These are phyloP conservation scores for Drosophila orena DNA, from an alignment of 1,140 invertebrate species.

Conservation along the genomic window DNA sequence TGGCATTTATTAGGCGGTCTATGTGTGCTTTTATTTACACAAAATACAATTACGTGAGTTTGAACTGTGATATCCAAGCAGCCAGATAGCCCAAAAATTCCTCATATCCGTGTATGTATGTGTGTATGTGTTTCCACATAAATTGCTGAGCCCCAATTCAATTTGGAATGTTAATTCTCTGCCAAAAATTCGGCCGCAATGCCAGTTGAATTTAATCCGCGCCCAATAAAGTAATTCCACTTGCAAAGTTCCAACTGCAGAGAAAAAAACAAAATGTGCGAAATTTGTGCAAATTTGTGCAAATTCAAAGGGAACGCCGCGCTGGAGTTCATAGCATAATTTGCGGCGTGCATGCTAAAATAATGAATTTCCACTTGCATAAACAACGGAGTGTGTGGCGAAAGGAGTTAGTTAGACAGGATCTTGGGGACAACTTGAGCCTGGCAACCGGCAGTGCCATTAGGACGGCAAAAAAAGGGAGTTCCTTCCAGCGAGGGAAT, in stretches of 20 bases:
- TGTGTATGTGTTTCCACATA: not conserved
- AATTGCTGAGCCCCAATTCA: conserved; percentile 4
- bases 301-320: conserved; percentile 17
- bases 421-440: conserved; percentile 27
- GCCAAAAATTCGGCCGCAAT: conserved; percentile 8
- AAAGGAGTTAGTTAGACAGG: conserved; percentile 18
- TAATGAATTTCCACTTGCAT: conserved; percentile 77
- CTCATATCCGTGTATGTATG: too few relatives aligned
- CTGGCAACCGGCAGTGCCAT: conserved; percentile 41
- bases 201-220: conserved; percentile 28
- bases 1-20: too few relatives aligned
- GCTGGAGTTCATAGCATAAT: conserved; percentile 60
- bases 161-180: conserved; percentile 43
- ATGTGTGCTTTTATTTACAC: too few relatives aligned
- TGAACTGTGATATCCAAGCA: not conserved
- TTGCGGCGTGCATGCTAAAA: conserved; percentile 68
- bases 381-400: conserved; percentile 45
- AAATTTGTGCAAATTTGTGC: not conserved
- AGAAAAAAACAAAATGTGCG: not conserved
- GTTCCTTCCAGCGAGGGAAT: not conserved
- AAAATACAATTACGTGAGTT: too few relatives aligned
- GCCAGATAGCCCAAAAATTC: not conserved
- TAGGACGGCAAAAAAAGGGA: conserved; percentile 4
- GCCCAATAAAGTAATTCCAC: conserved; percentile 34
- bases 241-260: not conserved